These are phyloP conservation scores for Catamblyrhynchus diadema DNA, from an alignment of 2,797 vertebrate genomes.

Conservation along the genomic window DNA sequence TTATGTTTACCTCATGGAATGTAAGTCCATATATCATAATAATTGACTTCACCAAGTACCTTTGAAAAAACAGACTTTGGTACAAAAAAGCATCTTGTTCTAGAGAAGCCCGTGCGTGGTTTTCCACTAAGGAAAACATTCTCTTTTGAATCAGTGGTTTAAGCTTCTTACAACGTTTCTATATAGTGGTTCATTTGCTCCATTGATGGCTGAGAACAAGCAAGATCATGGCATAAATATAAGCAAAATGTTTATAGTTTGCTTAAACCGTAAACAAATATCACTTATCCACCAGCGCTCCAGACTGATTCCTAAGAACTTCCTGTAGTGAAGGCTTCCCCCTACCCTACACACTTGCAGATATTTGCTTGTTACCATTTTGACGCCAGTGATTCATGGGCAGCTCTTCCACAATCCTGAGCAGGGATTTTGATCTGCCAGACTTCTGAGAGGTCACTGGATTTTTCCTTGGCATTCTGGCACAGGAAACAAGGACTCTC, in stretches of 20 bases:
- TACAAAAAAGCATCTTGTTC: neutral
- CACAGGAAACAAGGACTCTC: neutral
- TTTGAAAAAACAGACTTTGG: neutral
- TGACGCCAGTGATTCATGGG: neutral
- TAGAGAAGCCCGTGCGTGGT: neutral
- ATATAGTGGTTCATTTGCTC: neutral
- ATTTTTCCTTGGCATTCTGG: neutral
- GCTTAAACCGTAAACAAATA: neutral
- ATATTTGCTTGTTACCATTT: neutral
- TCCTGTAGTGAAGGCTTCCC: neutral
- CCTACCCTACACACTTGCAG: neutral
- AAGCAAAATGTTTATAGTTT: neutral
- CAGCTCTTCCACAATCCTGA: neutral
- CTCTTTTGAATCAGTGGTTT: neutral
- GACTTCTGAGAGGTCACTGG: neutral
- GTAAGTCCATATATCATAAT: neutral
- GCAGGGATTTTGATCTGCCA: neutral
- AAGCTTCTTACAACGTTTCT: neutral
- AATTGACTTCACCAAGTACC: constrained; percentile 22
- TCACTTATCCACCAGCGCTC: neutral
- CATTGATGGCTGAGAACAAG: neutral
- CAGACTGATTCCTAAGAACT: neutral
- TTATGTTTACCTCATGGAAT: constrained; percentile 32
- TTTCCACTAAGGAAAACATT: neutral
- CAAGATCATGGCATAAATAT: neutral